Evolutionary conservation across 2,888 invertebrate species (phyloP).

Genomic region (Eledona agricola): DNA sequence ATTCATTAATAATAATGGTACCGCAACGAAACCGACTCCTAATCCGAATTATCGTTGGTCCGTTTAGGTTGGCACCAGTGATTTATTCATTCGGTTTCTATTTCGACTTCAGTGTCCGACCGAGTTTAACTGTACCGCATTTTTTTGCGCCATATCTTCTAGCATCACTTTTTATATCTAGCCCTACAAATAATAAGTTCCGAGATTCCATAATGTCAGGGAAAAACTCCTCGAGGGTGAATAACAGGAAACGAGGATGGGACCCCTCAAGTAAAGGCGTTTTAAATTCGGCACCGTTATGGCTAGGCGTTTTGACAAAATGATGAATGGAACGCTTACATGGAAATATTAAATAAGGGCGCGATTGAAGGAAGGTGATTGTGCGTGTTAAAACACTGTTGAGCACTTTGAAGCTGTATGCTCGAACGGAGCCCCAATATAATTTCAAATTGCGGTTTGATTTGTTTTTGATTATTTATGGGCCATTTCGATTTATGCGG

Average conservation of each 20-base stretch:
- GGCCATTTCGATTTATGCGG: too few relatives aligned
- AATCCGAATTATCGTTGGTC: too few relatives aligned
- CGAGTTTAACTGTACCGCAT: too few relatives aligned
- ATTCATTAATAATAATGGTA: too few relatives aligned
- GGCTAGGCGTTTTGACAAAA: constrained; percentile 21
- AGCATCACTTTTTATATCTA: too few relatives aligned
- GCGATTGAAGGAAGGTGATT: constrained; percentile 46
- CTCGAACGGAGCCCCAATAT: constrained; percentile 13
- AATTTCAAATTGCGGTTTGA: constrained; percentile 7
- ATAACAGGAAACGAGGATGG: not conserved
- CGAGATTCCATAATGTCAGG: too few relatives aligned
- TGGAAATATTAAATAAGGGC: constrained; percentile 34
- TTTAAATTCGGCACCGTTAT: constrained; percentile 28
- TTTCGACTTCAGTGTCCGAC: too few relatives aligned
- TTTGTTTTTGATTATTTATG: constrained; percentile 4
- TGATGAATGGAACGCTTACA: constrained; percentile 34
- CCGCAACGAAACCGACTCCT: too few relatives aligned
- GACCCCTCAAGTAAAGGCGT: constrained; percentile 15
- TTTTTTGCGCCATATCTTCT: too few relatives aligned
- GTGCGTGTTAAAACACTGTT: constrained; percentile 46
- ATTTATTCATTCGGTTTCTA: too few relatives aligned
- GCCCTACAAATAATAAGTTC: too few relatives aligned
- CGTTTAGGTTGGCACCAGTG: too few relatives aligned
- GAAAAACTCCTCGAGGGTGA: not conserved
- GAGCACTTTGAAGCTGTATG: constrained; percentile 37